A percentile compares a stretch with the other conserved stretches of the same genome.
These are phyloP conservation scores for Ataeniobius toweri DNA, from an alignment of 2,797 vertebrate genomes.

Conservation along the genomic window DNA sequence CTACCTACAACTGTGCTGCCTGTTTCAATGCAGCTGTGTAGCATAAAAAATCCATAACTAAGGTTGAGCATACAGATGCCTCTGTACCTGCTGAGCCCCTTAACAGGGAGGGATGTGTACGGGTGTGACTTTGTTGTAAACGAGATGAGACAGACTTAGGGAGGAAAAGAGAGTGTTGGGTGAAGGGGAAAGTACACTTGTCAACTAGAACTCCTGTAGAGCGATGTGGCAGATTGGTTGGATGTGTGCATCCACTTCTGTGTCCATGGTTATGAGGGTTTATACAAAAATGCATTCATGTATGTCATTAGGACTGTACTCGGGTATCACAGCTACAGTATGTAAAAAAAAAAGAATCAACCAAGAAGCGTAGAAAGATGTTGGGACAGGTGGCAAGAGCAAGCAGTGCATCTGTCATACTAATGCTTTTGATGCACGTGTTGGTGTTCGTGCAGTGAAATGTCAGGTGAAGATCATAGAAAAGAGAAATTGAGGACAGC, in stretches of 20 bases:
- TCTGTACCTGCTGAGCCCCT: constrained; percentile 65
- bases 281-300: constrained; percentile 10
- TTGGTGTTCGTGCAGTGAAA: constrained; percentile 44
- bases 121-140: constrained; percentile 17
- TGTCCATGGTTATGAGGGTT: constrained; percentile 13
- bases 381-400: constrained; percentile 43
- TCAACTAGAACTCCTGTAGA: constrained; percentile 51
- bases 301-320: constrained; percentile 38
- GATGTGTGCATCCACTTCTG: constrained; percentile 14
- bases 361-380: constrained; percentile 27
- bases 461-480: constrained; percentile 30
- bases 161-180: neutral
- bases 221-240: constrained; percentile 25
- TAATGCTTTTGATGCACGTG: constrained; percentile 44
- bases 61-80: constrained; percentile 70
- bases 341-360: constrained; percentile 20
- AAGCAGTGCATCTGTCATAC: constrained; percentile 54
- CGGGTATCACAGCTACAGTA: constrained; percentile 17
- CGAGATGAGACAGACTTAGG: neutral
- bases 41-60: constrained; percentile 78
- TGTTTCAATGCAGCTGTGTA: constrained; percentile 44
- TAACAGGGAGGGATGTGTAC: constrained; percentile 35
- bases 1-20: constrained; percentile 47
- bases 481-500: constrained; percentile 44
- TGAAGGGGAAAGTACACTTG: constrained; percentile 53